Evolutionary conservation across 2,888 invertebrate genomes (phyloP), one percentile per base, ranked within the genome.

Genomic region (Elysia crispata): DNA sequence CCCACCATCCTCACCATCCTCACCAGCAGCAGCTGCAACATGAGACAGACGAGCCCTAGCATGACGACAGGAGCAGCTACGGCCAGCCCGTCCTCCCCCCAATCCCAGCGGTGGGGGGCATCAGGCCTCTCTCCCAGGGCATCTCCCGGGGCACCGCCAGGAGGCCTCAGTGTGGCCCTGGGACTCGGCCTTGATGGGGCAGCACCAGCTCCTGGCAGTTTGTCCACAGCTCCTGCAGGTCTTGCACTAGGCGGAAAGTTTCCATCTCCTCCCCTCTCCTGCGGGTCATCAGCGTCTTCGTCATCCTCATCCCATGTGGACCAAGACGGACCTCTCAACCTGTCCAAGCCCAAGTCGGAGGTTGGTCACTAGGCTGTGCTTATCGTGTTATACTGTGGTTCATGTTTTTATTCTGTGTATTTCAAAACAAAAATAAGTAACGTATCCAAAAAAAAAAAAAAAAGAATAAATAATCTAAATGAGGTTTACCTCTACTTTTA

Each of bases 321-420:
- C 77, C 86, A 88, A 82, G 97, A 97, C 91, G 95, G 96, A 0
- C 97, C 97, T 0, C 94, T 98, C 66, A 97, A 97, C 93, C 94
- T 97, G 76, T 95, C 95, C 89, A 97, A 97, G 93, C 97, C 97
- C 80, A 95, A 97, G 88, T 81, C 84, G 41, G 86, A 86, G 76
- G 66, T 81, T 33, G 81, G 70, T 33, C 30, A 23, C 18, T 0
- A n/a, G n/a, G n/a, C n/a, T n/a, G n/a, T n/a, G n/a, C n/a, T n/a
- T n/a, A n/a, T n/a, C n/a, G n/a, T n/a, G n/a, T n/a, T n/a, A n/a
- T n/a, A n/a, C n/a, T n/a, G n/a, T n/a, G n/a, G n/a, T n/a, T n/a
- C n/a, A n/a, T n/a, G n/a, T n/a, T n/a, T n/a, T n/a, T n/a, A n/a
- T n/a, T n/a, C n/a, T n/a, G n/a, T n/a, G n/a, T n/a, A n/a, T n/a